These are phyloP conservation scores for Hyles lineata DNA, from an alignment of 2,888 invertebrate species.

Conservation along the genomic window DNA sequence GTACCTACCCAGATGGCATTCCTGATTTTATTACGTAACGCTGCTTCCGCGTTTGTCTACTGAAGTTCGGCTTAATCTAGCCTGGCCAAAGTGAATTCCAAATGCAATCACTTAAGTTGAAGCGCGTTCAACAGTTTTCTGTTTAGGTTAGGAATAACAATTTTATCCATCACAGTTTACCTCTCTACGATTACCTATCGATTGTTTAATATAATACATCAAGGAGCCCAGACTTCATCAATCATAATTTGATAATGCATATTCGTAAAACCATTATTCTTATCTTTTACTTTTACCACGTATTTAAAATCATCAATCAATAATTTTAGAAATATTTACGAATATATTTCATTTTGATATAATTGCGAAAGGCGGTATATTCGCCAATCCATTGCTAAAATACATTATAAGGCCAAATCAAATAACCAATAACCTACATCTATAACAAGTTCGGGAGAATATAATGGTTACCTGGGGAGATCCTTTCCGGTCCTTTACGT, in stretches of 20 bases:
- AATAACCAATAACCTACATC: neutral
- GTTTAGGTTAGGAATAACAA: neutral
- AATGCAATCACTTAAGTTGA: neutral
- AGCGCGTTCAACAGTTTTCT: neutral
- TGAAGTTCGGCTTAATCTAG: neutral
- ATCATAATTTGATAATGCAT: too few relatives aligned
- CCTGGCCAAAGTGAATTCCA: neutral
- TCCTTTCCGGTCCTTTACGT: neutral
- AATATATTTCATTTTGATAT: too few relatives aligned
- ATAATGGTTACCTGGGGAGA: neutral
- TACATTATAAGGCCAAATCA: neutral
- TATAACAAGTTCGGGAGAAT: neutral
- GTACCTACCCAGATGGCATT: too few relatives aligned
- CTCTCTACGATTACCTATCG: too few relatives aligned
- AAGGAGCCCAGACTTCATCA: too few relatives aligned
- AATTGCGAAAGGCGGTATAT: too few relatives aligned
- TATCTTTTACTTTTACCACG: too few relatives aligned
- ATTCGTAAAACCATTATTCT: too few relatives aligned
- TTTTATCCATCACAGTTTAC: too few relatives aligned
- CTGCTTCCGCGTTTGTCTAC: neutral
- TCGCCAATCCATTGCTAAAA: neutral
- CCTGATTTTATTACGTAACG: slow-evolving; percentile 10
- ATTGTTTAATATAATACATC: too few relatives aligned
- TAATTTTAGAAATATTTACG: too few relatives aligned
- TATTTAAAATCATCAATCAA: too few relatives aligned